Percentiles rank a stretch among this genome's conserved stretches.
These are phyloP conservation scores for Tenthredo amoena DNA, from an alignment of 2,888 invertebrate genomes.

Conservation along the genomic window DNA sequence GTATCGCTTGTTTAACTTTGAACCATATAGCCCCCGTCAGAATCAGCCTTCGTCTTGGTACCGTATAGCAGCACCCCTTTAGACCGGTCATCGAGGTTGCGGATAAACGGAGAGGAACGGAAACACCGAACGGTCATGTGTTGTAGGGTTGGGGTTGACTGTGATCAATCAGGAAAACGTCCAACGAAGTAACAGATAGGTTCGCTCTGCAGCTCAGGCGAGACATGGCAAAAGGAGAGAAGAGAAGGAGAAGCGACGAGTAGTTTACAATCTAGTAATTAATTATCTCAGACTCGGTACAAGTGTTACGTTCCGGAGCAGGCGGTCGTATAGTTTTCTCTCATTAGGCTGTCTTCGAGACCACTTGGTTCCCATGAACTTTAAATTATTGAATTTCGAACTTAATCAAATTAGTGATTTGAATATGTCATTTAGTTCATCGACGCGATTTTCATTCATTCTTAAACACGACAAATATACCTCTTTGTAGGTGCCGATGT, in stretches of 20 bases:
- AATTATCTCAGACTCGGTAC: neutral
- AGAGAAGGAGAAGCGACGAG: neutral
- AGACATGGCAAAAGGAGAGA: neutral
- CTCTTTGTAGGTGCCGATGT: neutral
- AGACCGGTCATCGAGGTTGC: neutral
- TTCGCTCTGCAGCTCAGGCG: neutral
- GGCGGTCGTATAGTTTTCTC: neutral
- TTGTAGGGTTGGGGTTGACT: neutral
- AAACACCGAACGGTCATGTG: slow-evolving; percentile 2
- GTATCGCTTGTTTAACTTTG: slow-evolving; percentile 36
- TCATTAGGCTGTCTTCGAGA: neutral
- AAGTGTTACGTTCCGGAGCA: neutral
- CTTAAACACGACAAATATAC: neutral
- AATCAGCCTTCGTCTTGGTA: slow-evolving; percentile 30
- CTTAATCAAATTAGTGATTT: no score
- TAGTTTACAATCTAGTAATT: neutral
- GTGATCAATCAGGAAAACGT: slow-evolving; percentile 36
- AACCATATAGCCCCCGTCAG: neutral
- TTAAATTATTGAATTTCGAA: neutral
- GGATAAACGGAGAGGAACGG: neutral
- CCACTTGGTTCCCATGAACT: neutral
- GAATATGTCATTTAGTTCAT: neutral
- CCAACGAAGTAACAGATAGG: slow-evolving; percentile 10
- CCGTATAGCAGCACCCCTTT: neutral
- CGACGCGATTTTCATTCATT: neutral